phyloP scores from a whole-genome alignment of 2,888 invertebrate genomes.

The Xestia rhomboidea region DNA sequence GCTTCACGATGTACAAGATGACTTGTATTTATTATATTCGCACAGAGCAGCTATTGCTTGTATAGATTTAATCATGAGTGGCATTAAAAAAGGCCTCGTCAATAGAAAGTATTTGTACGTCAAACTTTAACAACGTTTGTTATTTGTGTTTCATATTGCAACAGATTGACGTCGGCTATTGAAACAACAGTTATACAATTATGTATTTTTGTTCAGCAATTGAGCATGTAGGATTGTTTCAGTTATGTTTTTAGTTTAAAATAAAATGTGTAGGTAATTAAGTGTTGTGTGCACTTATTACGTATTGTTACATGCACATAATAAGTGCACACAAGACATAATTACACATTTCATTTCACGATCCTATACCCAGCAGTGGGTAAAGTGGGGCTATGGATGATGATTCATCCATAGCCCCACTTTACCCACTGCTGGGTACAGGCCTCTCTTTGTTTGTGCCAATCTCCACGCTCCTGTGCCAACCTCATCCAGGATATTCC shows the following conservation, averaged over 20 bases:
- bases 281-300: not conserved
- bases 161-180: conserved; percentile 7
- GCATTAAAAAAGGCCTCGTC: not conserved
- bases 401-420: no score
- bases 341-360: no score
- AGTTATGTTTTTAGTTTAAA: not conserved
- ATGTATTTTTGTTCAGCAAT: not conserved
- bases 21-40: conserved; percentile 22
- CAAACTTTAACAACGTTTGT: conserved; percentile 4
- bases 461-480: no score
- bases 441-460: no score
- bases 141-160: conserved; percentile 17
- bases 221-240: not conserved
- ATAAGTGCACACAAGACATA: no score
- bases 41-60: conserved; percentile 7
- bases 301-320: no score
- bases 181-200: not conserved
- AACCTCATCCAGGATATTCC: no score
- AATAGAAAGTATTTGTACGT: conserved; percentile 38
- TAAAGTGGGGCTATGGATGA: no score
- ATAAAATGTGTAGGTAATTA: not conserved
- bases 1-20: conserved; percentile 14
- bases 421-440: no score
- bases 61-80: conserved; percentile 27
- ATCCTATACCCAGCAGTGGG: no score